Base-by-base conservation (phyloP, 2,888 invertebrate species). In the Drosophila kambysellisi region DNA sequence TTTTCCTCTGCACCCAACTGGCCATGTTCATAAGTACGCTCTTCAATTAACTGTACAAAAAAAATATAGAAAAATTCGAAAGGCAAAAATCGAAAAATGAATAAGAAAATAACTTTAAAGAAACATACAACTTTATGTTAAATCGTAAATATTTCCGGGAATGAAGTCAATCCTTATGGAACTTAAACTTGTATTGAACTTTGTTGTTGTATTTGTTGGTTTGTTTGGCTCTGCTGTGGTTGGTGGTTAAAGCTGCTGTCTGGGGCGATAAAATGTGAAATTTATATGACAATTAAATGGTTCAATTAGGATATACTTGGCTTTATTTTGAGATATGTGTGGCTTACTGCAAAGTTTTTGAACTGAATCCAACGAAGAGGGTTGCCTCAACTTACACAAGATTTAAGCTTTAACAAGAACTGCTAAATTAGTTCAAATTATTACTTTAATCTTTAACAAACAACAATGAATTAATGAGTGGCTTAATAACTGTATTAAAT, bases 251-350 rank as follows among this genome's bases (percentile, higher is more conserved):
- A 43, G 46, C 57, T 50, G 51, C 25, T 59, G 65, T 62, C 69
- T 60, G 50, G 60, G 61, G 59, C 70, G 61, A 81, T 79, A 76
- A 83, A 81, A 76, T 79, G 70, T 39, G 53, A 72, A 72, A 79
- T 88, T 88, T 88, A 88, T 84, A 64, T 72, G 81, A 74, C 86
- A 85, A 78, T 74, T 85, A 81, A 70, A 81, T 77, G 75, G 72
- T 76, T 78, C 77, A 82, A 85, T 73, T 82, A 77, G 83, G 72
- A 68, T 76, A 61, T 62, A 70, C 77, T 71, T 53, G 73, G 70
- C 54, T 71, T 69, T 71, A 52, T 54, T 58, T 72, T 76, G 66
- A 80, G 65, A 61, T 70, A 76, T 67, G 72, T 80, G 62, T 50
- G 65, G 62, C 9, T 52, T 65, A 8, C 60, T 39, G 17, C 3